phyloP scores from a whole-genome alignment of 92 coral and sea anemone species.

The Porites cylindrica region DNA sequence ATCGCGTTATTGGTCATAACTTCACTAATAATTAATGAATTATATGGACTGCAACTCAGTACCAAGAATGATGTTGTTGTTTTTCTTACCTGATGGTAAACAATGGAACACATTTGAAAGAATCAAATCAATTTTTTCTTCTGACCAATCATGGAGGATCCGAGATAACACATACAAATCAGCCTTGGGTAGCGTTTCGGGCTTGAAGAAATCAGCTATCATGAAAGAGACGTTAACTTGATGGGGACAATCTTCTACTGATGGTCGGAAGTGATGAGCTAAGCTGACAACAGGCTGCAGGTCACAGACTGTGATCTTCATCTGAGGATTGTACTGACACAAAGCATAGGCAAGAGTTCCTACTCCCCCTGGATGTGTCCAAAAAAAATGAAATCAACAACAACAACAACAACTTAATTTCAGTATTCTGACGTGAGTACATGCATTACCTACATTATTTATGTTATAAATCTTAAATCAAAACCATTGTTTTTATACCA shows the following conservation, averaged over 20 bases:
- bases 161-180: not conserved
- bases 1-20: too few species aligned
- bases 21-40: too few species aligned
- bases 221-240: conserved; percentile 42
- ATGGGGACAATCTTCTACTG: conserved; percentile 45
- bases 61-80: too few species aligned
- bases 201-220: conserved; percentile 28
- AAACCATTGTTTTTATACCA: too few species aligned
- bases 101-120: not conserved
- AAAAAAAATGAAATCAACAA: too few species aligned
- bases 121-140: not conserved
- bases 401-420: too few species aligned
- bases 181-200: not conserved
- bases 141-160: not conserved
- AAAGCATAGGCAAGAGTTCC: conserved; percentile 46
- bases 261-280: conserved; percentile 46
- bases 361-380: not conserved
- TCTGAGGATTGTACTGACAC: conserved; percentile 52
- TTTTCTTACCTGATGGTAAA: not conserved
- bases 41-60: too few species aligned
- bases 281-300: conserved; percentile 31
- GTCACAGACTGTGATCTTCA: conserved; percentile 63
- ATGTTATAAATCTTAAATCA: too few species aligned
- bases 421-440: too few species aligned
- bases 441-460: too few species aligned